A percentile compares a stretch with the other conserved stretches of the same genome.
Conservation (phyloP, 2,888 invertebrate genomes). For the Dolomedes plantarius region DNA sequence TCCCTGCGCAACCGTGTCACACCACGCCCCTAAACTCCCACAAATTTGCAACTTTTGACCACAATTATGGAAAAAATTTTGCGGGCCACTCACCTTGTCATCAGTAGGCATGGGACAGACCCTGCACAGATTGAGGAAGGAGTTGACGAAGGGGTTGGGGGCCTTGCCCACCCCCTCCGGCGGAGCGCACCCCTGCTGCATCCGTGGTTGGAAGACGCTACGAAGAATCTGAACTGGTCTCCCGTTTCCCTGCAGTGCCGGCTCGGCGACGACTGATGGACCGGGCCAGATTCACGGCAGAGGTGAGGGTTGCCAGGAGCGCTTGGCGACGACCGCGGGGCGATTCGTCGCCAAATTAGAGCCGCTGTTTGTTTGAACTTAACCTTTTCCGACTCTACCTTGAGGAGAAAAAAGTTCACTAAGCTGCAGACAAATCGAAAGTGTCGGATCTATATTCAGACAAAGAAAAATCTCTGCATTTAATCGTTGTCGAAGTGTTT, state of each 20-base stretch:
- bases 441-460: no score
- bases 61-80: no score
- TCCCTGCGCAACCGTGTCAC: not conserved
- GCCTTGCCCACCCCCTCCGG: slow-evolving; percentile 43
- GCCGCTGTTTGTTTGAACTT: no score
- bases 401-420: no score
- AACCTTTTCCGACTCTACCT: no score
- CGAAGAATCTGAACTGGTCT: not conserved
- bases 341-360: not conserved
- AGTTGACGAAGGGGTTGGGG: slow-evolving; percentile 81
- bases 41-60: not conserved
- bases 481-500: no score
- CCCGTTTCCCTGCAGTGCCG: slow-evolving; percentile 8
- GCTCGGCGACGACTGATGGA: slow-evolving; percentile 28
- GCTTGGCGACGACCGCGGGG: not conserved
- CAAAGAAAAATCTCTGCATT: no score
- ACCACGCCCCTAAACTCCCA: not conserved
- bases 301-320: slow-evolving; percentile 32
- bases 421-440: no score
- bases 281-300: not conserved
- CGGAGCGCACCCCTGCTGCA: slow-evolving; percentile 51
- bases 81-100: slow-evolving; percentile 85
- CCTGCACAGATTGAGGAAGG: slow-evolving; percentile 97
- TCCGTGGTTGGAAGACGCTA: slow-evolving; percentile 37
- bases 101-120: slow-evolving; percentile 94